Percentiles rank a stretch among this genome's conserved stretches.
Evolutionary conservation across 2,113 vertebrate genomes (phyloP).

Genomic region (Elachura formosa): DNA sequence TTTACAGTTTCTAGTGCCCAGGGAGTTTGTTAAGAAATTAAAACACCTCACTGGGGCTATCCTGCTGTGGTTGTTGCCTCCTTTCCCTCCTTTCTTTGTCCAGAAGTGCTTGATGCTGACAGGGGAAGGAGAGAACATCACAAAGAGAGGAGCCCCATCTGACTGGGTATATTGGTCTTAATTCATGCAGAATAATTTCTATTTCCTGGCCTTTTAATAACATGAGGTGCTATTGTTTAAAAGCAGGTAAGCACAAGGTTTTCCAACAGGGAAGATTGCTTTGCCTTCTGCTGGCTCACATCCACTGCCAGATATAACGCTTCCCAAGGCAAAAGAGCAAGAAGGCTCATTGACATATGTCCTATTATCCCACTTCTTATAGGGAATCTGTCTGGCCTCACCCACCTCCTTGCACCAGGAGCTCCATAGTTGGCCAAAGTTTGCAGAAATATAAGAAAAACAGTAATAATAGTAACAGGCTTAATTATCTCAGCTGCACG

Average conservation of each 20-base stretch:
- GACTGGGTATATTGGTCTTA: not conserved
- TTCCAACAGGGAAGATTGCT: fast-evolving
- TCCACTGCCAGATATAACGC: not conserved
- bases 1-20: conserved; percentile 26
- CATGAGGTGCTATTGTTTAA: not conserved
- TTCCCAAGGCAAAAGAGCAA: not conserved
- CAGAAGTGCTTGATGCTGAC: not conserved
- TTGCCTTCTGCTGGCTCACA: not conserved
- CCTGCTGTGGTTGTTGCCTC: not conserved
- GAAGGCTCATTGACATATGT: not conserved
- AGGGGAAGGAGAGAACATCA: not conserved
- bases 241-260: not conserved
- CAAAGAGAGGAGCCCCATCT: not conserved
- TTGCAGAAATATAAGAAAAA: not conserved
- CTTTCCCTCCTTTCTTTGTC: not conserved
- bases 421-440: not conserved
- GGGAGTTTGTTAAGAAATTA: conserved; percentile 20
- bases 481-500: not conserved
- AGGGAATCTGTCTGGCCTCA: not conserved
- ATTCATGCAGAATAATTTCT: not conserved
- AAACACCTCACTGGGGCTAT: not conserved
- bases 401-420: not conserved
- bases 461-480: not conserved
- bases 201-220: not conserved
- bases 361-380: not conserved